phyloP scores from a whole-genome alignment of 2,888 invertebrate genomes.

The Camponotus fellah region DNA sequence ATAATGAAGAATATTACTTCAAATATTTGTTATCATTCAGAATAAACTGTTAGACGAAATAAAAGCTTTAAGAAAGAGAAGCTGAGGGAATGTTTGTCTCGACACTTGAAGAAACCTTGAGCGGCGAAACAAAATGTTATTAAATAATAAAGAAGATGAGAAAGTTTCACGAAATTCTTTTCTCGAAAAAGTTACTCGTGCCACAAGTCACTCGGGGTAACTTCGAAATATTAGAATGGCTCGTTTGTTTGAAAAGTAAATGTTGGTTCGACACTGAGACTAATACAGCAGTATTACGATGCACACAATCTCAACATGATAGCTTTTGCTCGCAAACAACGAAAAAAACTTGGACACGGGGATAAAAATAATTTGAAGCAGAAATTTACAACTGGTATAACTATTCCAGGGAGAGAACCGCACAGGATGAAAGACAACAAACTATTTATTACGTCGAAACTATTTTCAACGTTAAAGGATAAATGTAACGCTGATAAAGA shows the following conservation, averaged over 20 bases:
- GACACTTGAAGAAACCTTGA: not conserved
- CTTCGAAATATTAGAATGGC: not conserved
- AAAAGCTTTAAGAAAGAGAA: not conserved
- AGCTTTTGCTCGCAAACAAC: conserved; percentile 8
- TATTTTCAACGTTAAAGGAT: not conserved
- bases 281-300: conserved; percentile 17
- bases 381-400: conserved; percentile 29
- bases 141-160: not conserved
- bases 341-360: conserved; percentile 14
- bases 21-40: conserved; percentile 12
- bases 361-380: conserved; percentile 32
- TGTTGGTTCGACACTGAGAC: conserved; percentile 27
- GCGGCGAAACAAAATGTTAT: not conserved
- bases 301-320: not conserved
- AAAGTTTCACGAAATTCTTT: not conserved
- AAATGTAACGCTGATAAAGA: not conserved
- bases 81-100: not conserved
- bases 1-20: not conserved
- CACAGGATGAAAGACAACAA: conserved; percentile 12
- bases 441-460: conserved; percentile 20
- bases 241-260: conserved; percentile 31
- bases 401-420: not conserved
- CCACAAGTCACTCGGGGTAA: not conserved
- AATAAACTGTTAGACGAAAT: not conserved
- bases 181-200: not conserved